Conservation (phyloP, 2,888 invertebrate genomes). For the Cosmia trapezina region DNA sequence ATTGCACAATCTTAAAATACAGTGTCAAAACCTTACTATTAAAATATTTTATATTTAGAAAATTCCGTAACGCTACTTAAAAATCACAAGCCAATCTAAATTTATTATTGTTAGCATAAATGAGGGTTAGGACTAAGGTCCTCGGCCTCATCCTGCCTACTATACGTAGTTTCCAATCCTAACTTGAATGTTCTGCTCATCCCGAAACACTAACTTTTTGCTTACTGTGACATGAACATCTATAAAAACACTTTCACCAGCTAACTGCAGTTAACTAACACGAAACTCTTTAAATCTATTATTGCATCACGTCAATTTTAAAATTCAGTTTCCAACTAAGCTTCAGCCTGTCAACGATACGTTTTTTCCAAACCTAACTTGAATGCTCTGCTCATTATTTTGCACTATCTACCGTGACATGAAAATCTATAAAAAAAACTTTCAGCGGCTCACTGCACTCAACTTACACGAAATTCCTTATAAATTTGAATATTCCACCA, state of each 20-base stretch:
- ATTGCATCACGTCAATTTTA: background rate
- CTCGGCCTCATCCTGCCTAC: background rate
- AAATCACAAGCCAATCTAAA: background rate
- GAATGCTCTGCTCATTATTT: background rate
- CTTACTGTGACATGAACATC: background rate
- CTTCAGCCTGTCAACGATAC: background rate
- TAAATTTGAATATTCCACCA: background rate
- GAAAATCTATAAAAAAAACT: background rate
- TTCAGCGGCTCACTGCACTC: constrained; percentile 14
- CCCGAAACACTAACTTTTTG: background rate
- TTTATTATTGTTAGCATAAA: too few species aligned
- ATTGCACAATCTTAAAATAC: background rate
- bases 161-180: background rate
- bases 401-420: background rate
- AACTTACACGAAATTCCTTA: background rate
- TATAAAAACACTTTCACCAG: background rate
- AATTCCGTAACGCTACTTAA: background rate
- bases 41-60: background rate
- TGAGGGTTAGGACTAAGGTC: too few species aligned
- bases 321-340: background rate
- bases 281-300: background rate
- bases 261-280: too few species aligned
- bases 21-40: background rate
- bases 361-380: background rate
- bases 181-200: background rate